phyloP scores from a whole-genome alignment of 2,113 vertebrate genomes.

The Eclectus roratus region DNA sequence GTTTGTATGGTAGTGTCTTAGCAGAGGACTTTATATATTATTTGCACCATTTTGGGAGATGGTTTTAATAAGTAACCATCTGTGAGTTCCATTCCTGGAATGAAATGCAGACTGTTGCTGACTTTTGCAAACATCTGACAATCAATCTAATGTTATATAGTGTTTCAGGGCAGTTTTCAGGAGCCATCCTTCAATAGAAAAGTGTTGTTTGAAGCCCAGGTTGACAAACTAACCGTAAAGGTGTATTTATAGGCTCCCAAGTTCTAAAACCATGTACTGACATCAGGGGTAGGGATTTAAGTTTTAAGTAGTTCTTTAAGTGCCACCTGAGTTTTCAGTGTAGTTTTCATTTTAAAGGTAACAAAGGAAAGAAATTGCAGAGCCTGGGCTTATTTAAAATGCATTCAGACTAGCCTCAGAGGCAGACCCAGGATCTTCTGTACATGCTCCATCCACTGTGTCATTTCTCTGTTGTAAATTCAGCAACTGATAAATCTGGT shows the following conservation, averaged over 20 bases:
- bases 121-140: neutral
- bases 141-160: neutral
- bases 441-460: neutral
- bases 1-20: neutral
- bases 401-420: neutral
- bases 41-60: neutral
- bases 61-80: neutral
- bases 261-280: neutral
- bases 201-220: neutral
- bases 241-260: neutral
- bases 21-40: neutral
- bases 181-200: neutral
- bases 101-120: neutral
- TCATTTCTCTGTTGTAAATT: neutral
- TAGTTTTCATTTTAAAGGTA: neutral
- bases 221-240: neutral
- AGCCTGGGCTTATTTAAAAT: neutral
- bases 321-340: neutral
- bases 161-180: neutral
- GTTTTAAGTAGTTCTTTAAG: neutral
- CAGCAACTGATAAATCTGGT: fast-evolving
- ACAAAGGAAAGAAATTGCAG: neutral
- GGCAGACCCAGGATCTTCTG: neutral
- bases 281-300: neutral
- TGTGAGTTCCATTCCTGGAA: neutral